Evolutionary conservation across 2,797 vertebrate species (phyloP), one percentile per base, ranked within the genome.

Genomic region (Adelosebastes latens): DNA sequence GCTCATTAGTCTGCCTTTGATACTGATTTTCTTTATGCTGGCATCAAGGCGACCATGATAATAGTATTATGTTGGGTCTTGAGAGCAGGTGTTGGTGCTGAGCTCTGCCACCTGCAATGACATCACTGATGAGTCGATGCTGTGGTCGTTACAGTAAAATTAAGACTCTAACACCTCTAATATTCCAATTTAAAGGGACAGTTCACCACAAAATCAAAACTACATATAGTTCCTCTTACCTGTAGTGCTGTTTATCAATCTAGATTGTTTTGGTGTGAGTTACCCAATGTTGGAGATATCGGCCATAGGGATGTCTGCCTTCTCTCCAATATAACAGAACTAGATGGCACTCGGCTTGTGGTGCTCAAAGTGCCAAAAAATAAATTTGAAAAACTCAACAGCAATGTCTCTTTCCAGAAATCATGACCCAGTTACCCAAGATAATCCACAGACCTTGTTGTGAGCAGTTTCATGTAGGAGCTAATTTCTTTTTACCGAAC

Each of bases 1-100:
- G 87, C 78, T 90, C 64, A 79, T 90, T 90, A 89, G 73, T 49
- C 78, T 74, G 72, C 65, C 73, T 89, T 83, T 81, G 75, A 84
- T 53, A 73, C 72, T 9, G 76, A 79, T 77, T 88, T 90, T 32
- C 75, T 77, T 67, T 31, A 64, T 52, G 72, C 88, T 73, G 72
- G 71, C 61, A 64, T 78, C 60, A 67, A 81, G 69, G 77, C 80
- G 80, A 82, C 77, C 71, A 24, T 52, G 65, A 66, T 77, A 81
- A 89, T 63, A 77, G 82, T 73, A 85, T 88, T 80, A 69, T 71
- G 62, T 61, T 67, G 27, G n/a, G 59, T 65, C 69, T 77, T 31
- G 76, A 61, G 72, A 83, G 77, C 34, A 63, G 79, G 74, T 79
- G 78, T 74, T 52, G 24, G 29, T 39, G 22, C 75, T 13, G 56